Percentiles rank a stretch among this genome's conserved stretches.
Evolutionary conservation across 2,797 vertebrate species (phyloP).

Genomic region (Oryzias sinensis): DNA sequence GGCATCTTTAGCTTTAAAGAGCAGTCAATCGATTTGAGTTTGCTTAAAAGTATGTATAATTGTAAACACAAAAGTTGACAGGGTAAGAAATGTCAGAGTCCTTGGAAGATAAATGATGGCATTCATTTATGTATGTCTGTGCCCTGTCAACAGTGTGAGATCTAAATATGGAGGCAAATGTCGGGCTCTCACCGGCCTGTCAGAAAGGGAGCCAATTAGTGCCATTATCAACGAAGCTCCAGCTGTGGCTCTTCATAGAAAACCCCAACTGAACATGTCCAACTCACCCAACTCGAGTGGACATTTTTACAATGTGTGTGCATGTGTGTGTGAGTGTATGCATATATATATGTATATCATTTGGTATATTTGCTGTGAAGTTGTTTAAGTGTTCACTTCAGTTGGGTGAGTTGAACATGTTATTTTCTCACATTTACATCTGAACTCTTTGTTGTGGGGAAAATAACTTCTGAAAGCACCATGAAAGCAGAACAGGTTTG

Average conservation of each 20-base stretch:
- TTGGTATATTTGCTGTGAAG: too few species aligned
- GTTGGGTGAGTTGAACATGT: too few species aligned
- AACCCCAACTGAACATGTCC: not conserved
- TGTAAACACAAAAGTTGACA: not conserved
- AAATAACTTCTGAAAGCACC: too few species aligned
- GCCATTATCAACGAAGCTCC: not conserved
- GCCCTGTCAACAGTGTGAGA: not conserved
- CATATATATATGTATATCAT: too few species aligned
- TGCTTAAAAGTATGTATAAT: too few species aligned
- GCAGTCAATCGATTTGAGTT: not conserved
- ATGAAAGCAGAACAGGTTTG: too few species aligned
- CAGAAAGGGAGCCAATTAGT: constrained; percentile 1
- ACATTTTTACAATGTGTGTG: not conserved
- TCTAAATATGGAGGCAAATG: not conserved
- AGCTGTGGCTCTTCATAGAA: constrained; percentile 1
- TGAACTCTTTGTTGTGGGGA: too few species aligned
- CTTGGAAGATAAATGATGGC: not conserved
- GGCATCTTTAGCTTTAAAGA: not conserved
- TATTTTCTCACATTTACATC: too few species aligned
- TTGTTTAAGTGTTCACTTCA: too few species aligned
- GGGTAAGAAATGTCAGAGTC: not conserved
- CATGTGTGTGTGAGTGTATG: too few species aligned
- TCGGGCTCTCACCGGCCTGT: not conserved
- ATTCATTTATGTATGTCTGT: not conserved
- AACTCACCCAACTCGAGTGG: not conserved